A percentile compares a stretch with the other conserved stretches of the same genome.
These are phyloP conservation scores for Aldabrachelys gigantea DNA, from an alignment of 2,113 vertebrate genomes.

Conservation along the genomic window DNA sequence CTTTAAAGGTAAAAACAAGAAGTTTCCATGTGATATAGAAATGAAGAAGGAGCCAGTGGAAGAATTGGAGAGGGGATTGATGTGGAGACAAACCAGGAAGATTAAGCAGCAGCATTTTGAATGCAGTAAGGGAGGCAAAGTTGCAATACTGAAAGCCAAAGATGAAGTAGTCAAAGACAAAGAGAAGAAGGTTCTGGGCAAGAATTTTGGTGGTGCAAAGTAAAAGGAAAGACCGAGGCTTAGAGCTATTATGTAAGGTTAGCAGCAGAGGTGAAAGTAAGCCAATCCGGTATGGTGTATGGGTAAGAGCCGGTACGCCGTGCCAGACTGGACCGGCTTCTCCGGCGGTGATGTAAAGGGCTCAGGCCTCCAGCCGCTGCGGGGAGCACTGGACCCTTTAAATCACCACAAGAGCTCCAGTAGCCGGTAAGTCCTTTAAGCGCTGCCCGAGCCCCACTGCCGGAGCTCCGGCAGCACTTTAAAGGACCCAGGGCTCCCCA, in stretches of 20 bases:
- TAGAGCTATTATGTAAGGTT: not conserved
- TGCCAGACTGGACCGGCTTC: too few relatives aligned
- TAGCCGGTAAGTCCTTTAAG: too few relatives aligned
- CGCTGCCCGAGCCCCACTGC: too few relatives aligned
- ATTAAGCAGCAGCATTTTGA: not conserved
- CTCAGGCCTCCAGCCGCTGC: too few relatives aligned
- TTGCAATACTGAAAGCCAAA: not conserved
- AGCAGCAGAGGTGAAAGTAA: not conserved
- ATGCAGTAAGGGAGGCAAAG: not conserved
- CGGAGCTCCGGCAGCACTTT: too few relatives aligned
- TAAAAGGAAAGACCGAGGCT: not conserved
- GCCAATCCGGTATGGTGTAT: too few relatives aligned
- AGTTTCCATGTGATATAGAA: not conserved
- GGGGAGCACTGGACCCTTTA: too few relatives aligned
- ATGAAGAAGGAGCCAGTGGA: not conserved
- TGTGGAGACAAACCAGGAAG: not conserved
- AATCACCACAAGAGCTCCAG: too few relatives aligned
- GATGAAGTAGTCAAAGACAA: not conserved
- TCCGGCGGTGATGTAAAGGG: too few relatives aligned
- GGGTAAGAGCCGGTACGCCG: too few relatives aligned
- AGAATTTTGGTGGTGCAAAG: not conserved
- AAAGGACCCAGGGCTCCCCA: too few relatives aligned
- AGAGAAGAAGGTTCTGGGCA: rapidly evolving
- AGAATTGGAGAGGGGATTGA: not conserved
- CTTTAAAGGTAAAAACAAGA: not conserved